Base-by-base conservation (phyloP, 2,797 vertebrate species). In the Monodelphis domestica region DNA sequence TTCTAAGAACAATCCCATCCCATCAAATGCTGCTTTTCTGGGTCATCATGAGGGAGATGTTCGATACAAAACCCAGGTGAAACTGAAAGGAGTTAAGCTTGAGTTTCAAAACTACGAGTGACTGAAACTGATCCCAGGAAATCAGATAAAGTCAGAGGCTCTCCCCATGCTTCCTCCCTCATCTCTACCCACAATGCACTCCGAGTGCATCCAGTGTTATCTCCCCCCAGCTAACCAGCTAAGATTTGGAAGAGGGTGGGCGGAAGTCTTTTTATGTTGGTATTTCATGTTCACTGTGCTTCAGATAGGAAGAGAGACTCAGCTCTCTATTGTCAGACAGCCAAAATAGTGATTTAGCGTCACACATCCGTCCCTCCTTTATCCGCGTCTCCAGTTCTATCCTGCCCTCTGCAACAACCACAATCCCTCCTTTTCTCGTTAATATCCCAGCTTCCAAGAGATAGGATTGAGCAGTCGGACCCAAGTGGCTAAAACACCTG, bases 41-140 rank as follows among this genome's bases (percentile, higher is more conserved):
- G 1, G 89, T 0, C 45, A 24, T 59, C 17, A 14, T 6, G 28
- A 50, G 70, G 70, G 29, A 59, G 94, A 84, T 53, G 51, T 90
- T 33, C 9, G 63, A 78, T 92, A 30, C 59, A 63, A 91, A 93
- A 92, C 88, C 38, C 87, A 87, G 92, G 29, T 26, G 21, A n/a
- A 52, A 4, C 50, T 29, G 91, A 91, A 24, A 84, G 91, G 33
- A 3, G 5, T 53, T 84, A 56, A 92, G 53, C 91, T 63, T 53
- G 90, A 92, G 55, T 53, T 94, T 93, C 93, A 38, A 87, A 92
- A 78, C 87, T 38, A 55, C 89, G 94, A 90, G 94, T 28, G 93
- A 89, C 94, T 94, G 88, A 96, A 91, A 57, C 89, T n/a, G 89
- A 93, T 94, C 70, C 90, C 87, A 70, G 21, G 50, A 89, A 90